These are phyloP conservation scores for Centrocercus urophasianus DNA, from an alignment of 2,113 vertebrate genomes.

Conservation along the genomic window DNA sequence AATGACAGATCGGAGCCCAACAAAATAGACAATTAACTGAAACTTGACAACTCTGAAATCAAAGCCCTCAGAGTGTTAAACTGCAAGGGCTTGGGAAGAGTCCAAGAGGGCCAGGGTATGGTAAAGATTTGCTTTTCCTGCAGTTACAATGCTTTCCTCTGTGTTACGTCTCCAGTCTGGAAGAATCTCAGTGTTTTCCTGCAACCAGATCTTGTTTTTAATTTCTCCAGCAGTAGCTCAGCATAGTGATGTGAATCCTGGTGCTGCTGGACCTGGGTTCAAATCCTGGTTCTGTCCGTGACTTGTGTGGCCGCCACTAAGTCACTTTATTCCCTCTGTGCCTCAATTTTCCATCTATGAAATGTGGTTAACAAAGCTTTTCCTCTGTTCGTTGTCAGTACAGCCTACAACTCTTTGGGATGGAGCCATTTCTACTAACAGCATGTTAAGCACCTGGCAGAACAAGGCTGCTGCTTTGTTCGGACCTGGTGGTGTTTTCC, in stretches of 20 bases:
- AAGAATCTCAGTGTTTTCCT: background rate
- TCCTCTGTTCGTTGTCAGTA: background rate
- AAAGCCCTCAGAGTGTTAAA: background rate
- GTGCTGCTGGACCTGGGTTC: accelerated
- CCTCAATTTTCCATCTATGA: background rate
- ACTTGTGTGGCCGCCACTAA: background rate
- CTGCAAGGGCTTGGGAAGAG: background rate
- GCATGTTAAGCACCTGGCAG: background rate
- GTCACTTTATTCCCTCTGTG: background rate
- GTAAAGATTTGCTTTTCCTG: constrained; percentile 11
- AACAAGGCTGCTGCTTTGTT: background rate
- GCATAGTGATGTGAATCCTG: background rate
- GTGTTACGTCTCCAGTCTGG: background rate
- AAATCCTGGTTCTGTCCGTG: background rate
- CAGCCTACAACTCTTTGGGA: background rate
- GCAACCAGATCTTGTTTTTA: background rate
- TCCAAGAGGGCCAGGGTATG: background rate
- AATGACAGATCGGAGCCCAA: background rate
- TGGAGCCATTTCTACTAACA: background rate
- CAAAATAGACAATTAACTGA: background rate
- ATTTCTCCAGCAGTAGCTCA: background rate
- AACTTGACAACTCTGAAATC: constrained; percentile 21
- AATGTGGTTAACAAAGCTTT: background rate
- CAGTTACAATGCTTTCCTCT: background rate
- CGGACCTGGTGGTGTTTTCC: background rate